phyloP scores from a whole-genome alignment of 2,888 invertebrate genomes.

The Siphlonurus alternatus region DNA sequence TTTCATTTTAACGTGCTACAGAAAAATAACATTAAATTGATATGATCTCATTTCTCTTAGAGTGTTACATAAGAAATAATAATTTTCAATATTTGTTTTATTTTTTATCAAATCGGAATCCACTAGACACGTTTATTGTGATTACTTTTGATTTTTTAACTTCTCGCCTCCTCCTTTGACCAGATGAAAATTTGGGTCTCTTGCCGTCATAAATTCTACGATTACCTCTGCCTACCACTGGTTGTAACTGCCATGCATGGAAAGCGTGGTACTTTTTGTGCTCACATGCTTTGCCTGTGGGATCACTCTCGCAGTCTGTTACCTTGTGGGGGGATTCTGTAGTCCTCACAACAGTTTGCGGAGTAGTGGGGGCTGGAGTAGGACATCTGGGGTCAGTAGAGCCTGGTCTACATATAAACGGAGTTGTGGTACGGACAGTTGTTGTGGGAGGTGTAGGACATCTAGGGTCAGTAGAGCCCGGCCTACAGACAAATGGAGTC shows the following conservation, averaged over 20 bases:
- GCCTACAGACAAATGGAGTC: slow-evolving; percentile 19
- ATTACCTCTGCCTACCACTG: background rate
- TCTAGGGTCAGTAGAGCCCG: slow-evolving; percentile 25
- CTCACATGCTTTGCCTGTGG: slow-evolving; percentile 10
- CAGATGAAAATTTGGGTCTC: background rate
- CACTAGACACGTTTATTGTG: background rate
- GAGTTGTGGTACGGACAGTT: slow-evolving; percentile 22
- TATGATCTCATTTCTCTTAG: no score
- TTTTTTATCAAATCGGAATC: background rate
- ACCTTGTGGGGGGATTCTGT: background rate
- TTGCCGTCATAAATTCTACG: background rate
- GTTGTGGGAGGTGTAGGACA: slow-evolving; percentile 16
- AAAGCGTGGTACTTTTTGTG: slow-evolving; percentile 11
- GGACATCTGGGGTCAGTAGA: slow-evolving; percentile 18
- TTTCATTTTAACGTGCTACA: no score
- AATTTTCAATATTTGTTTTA: no score
- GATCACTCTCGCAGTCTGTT: slow-evolving; percentile 9
- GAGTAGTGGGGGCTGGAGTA: slow-evolving; percentile 15
- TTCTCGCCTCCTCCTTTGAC: background rate
- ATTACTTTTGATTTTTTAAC: background rate
- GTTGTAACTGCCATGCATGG: slow-evolving; percentile 11
- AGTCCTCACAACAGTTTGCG: background rate
- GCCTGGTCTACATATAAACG: slow-evolving; percentile 14
- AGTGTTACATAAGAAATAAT: no score
- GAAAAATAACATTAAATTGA: no score